Conservation (phyloP, 1,140 invertebrate genomes). For the Sipha flava region DNA sequence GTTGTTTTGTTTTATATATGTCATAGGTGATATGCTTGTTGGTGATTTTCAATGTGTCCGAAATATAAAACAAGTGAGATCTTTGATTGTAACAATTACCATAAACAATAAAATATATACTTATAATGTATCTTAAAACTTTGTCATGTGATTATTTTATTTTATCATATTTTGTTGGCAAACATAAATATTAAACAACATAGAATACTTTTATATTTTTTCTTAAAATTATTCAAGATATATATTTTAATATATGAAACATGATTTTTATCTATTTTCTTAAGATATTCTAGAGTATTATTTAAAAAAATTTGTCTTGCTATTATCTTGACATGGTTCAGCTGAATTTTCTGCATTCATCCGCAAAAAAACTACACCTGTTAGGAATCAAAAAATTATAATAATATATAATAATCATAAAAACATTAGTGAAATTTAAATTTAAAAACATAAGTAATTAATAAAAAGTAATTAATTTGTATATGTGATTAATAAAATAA, state of each 20-base stretch:
- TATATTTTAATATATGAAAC: neutral
- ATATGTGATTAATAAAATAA: too few relatives aligned
- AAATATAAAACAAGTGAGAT: conserved; percentile 51
- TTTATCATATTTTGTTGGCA: neutral
- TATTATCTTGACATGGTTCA: neutral
- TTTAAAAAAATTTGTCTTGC: neutral
- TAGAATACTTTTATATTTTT: too few relatives aligned
- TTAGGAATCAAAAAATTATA: neutral
- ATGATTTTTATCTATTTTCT: neutral
- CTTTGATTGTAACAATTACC: conserved; percentile 49
- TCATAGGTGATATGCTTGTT: conserved; percentile 51
- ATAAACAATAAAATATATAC: conserved; percentile 41
- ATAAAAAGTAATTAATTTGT: too few relatives aligned
- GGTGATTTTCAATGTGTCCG: conserved; percentile 57
- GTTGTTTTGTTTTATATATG: conserved; percentile 40
- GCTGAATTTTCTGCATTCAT: neutral
- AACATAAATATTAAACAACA: neutral
- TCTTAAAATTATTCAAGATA: neutral
- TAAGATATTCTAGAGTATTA: neutral
- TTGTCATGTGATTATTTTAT: neutral
- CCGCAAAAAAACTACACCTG: neutral
- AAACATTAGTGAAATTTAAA: neutral
- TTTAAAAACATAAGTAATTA: neutral
- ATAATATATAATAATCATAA: neutral
- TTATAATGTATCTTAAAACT: conserved; percentile 23